Conservation (phyloP, 2,888 invertebrate genomes). For the Lithophane semibrunnea region DNA sequence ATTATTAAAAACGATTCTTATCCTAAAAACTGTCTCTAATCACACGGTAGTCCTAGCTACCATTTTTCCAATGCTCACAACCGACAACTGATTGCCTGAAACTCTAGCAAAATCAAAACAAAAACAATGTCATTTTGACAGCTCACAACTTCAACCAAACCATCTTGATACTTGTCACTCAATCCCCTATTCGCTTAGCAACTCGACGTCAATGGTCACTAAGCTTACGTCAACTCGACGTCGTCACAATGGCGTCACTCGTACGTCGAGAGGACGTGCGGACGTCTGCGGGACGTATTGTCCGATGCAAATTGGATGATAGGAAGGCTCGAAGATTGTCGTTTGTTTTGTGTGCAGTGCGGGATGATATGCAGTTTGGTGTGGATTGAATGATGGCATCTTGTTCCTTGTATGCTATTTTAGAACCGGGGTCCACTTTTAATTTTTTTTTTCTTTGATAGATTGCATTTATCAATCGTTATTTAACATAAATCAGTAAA, state of each 20-base stretch:
- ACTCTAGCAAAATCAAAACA: conserved; percentile 17
- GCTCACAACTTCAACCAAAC: conserved; percentile 26
- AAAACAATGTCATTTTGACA: conserved; percentile 46
- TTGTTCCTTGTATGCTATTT: background rate
- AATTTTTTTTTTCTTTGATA: background rate
- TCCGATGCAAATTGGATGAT: conserved; percentile 55
- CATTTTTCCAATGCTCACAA: background rate
- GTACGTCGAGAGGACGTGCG: conserved; percentile 49
- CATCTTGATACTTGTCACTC: conserved; percentile 62
- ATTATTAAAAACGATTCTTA: no score
- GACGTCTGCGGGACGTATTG: conserved; percentile 60
- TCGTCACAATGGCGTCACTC: conserved; percentile 59
- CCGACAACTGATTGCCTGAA: background rate
- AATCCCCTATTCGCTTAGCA: conserved; percentile 51
- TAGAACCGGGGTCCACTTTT: background rate
- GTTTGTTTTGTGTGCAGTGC: conserved; percentile 37
- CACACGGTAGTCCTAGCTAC: background rate
- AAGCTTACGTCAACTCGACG: conserved; percentile 57
- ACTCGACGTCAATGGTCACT: conserved; percentile 61
- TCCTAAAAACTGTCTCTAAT: background rate
- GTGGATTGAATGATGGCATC: background rate
- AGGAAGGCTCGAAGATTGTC: conserved; percentile 44
- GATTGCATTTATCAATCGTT: background rate
- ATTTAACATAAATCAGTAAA: background rate
- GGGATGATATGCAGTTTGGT: conserved; percentile 7